These are phyloP conservation scores for Poeciliopsis turrubarensis DNA, from an alignment of 2,113 vertebrate genomes.

Conservation along the genomic window DNA sequence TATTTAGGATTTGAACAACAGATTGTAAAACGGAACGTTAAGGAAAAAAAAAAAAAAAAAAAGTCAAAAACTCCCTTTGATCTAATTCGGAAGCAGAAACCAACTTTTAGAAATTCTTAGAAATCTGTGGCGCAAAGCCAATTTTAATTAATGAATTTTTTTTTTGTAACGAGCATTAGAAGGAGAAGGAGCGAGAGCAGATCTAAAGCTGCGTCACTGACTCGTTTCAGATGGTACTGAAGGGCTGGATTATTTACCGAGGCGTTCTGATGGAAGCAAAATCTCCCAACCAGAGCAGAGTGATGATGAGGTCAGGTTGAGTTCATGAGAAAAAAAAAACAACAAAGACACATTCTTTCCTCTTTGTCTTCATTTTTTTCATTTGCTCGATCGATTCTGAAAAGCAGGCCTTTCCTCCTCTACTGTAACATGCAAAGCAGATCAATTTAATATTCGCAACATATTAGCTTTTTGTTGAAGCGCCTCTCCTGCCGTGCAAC, in stretches of 20 bases:
- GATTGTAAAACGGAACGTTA: background rate
- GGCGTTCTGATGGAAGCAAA: conserved; percentile 48
- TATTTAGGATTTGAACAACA: background rate
- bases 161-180: conserved; percentile 30
- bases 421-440: conserved; percentile 64
- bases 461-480: conserved; percentile 50
- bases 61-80: background rate
- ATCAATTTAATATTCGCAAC: conserved; percentile 61
- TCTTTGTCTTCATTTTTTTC: conserved; percentile 45
- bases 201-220: conserved; percentile 35
- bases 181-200: conserved; percentile 14
- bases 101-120: no score
- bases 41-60: no score
- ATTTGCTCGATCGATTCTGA: conserved; percentile 60
- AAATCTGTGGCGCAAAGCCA: background rate
- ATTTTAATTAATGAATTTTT: background rate
- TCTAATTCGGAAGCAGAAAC: background rate
- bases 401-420: conserved; percentile 64
- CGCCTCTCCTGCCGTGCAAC: background rate
- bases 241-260: conserved; percentile 55
- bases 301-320: conserved; percentile 28
- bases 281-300: conserved; percentile 46
- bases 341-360: conserved; percentile 8
- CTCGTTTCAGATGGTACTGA: conserved; percentile 39
- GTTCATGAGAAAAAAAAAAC: background rate